Percentiles rank a stretch among this genome's conserved stretches.
phyloP scores from a whole-genome alignment of 2,797 vertebrate genomes.

The Coilia nasus region DNA sequence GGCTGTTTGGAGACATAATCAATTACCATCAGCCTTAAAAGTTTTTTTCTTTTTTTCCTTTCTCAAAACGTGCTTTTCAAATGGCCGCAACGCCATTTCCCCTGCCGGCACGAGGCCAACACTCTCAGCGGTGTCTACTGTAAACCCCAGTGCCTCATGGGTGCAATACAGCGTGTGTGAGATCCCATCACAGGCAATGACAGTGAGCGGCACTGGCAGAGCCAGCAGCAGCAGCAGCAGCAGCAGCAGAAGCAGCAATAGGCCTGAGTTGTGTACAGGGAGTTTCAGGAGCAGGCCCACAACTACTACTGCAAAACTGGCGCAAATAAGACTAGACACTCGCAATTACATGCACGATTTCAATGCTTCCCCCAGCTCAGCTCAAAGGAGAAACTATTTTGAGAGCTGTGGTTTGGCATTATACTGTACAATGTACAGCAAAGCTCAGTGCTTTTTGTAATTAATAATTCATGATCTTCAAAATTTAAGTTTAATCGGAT shows the following conservation, averaged over 20 bases:
- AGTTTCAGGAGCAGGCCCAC: background rate
- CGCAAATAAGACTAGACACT: background rate
- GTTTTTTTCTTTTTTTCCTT: constrained; percentile 45
- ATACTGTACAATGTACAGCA: constrained; percentile 38
- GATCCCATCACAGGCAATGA: constrained; percentile 60
- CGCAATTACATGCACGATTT: constrained; percentile 4
- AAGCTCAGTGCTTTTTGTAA: constrained; percentile 39
- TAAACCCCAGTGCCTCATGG: constrained; percentile 55
- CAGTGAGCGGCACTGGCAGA: constrained; percentile 51
- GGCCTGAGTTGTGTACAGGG: background rate
- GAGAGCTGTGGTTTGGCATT: constrained; percentile 4
- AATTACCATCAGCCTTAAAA: constrained; percentile 71
- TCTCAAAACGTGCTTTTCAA: constrained; percentile 61
- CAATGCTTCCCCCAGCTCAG: background rate
- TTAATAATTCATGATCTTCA: constrained; percentile 57
- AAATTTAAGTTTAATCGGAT: constrained; percentile 62
- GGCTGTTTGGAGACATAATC: constrained; percentile 75
- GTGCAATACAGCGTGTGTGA: constrained; percentile 60
- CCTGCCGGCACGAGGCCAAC: background rate
- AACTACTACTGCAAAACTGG: constrained; percentile 35
- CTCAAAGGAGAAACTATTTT: background rate
- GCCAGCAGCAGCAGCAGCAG: too few relatives aligned
- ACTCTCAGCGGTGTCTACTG: constrained; percentile 34
- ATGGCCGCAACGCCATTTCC: constrained; percentile 46
- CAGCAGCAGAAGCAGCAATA: too few relatives aligned